Percentiles rank a stretch among this genome's conserved stretches.
Evolutionary conservation across 2,113 vertebrate genomes (phyloP).

Genomic region (Brachyhypopomus gauderio): DNA sequence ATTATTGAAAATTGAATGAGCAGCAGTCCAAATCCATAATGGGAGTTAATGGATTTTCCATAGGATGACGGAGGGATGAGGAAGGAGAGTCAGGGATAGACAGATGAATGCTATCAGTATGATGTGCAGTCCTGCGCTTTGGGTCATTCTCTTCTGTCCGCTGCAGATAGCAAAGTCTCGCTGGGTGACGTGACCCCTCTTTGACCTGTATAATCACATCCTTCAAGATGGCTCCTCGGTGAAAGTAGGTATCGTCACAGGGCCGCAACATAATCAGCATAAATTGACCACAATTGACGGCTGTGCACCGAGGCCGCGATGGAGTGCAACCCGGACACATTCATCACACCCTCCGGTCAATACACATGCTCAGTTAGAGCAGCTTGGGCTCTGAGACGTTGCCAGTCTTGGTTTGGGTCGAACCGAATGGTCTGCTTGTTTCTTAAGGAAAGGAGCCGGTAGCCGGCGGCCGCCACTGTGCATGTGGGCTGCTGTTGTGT

Average conservation of each 20-base stretch:
- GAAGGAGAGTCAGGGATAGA: not conserved
- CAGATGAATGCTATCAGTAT: not conserved
- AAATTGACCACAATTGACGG: not conserved
- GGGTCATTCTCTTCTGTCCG: not conserved
- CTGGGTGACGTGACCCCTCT: not conserved
- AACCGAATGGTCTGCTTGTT: too few species aligned
- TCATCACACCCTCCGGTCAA: not conserved
- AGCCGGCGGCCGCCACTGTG: too few species aligned
- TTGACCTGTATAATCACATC: not conserved
- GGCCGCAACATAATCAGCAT: slow-evolving; percentile 12
- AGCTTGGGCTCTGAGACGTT: not conserved
- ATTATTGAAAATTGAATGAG: not conserved
- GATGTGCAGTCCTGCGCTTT: not conserved
- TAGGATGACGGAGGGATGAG: too few species aligned
- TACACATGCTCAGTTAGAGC: not conserved
- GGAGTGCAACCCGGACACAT: not conserved
- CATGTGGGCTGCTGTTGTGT: too few species aligned
- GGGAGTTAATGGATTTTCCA: too few species aligned
- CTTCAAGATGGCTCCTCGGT: not conserved
- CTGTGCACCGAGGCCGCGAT: not conserved
- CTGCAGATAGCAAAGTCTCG: not conserved
- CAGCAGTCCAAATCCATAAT: too few species aligned
- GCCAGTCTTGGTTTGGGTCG: not conserved
- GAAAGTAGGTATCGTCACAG: not conserved
- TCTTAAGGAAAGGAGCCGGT: too few species aligned